Conservation (phyloP, 2,113 vertebrate genomes). For the Felis chaus region DNA sequence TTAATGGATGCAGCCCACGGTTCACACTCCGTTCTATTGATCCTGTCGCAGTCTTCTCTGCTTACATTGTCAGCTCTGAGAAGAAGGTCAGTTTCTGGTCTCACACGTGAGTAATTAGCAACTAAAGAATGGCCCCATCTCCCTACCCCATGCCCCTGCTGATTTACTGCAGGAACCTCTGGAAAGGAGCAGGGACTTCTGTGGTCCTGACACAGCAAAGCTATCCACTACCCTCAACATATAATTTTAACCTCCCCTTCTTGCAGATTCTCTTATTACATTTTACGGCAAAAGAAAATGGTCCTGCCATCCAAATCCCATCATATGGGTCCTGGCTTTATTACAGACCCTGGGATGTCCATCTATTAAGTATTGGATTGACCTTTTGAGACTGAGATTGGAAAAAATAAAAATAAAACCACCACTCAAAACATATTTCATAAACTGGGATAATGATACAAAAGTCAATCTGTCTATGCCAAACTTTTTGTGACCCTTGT, state of each 20-base stretch:
- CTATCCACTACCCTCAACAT: not conserved
- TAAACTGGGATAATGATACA: not conserved
- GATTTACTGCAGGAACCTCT: not conserved
- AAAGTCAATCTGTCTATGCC: conserved; percentile 29
- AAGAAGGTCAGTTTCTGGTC: not conserved
- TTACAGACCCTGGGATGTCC: not conserved
- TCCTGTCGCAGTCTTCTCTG: not conserved
- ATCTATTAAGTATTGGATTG: conserved; percentile 35
- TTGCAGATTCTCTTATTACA: conserved; percentile 61
- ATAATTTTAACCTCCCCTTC: not conserved
- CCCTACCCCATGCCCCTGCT: not conserved
- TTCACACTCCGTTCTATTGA: not conserved
- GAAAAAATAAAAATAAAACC: conserved; percentile 73
- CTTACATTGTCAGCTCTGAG: not conserved
- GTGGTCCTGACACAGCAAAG: not conserved
- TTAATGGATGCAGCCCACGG: not conserved
- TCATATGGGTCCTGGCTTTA: conserved; percentile 43
- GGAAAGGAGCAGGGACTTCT: not conserved
- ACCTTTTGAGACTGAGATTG: conserved; percentile 58
- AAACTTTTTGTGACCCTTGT: conserved; percentile 48
- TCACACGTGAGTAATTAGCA: not conserved
- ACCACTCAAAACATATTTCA: conserved; percentile 44
- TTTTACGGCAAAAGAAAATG: conserved; percentile 50
- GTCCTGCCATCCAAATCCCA: conserved; percentile 7
- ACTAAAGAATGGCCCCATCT: not conserved